These are phyloP conservation scores for Jacana jacana DNA, from an alignment of 2,113 vertebrate species.

Conservation along the genomic window DNA sequence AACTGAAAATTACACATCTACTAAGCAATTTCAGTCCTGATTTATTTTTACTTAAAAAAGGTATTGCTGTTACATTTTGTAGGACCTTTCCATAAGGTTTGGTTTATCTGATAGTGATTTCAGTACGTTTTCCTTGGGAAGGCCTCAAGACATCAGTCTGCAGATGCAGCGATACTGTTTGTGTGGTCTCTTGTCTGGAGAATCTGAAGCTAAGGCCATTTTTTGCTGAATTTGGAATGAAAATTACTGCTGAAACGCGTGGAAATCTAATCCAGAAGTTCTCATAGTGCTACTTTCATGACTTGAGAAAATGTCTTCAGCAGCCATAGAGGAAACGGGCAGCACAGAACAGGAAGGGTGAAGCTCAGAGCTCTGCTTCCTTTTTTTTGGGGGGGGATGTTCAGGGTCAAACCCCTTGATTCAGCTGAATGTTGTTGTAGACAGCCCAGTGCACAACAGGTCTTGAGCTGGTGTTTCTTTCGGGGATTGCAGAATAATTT, in stretches of 20 bases:
- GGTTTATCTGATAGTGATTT: background rate
- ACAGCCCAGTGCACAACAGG: background rate
- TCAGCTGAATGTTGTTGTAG: background rate
- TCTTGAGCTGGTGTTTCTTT: background rate
- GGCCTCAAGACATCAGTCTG: background rate
- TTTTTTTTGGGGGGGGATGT: background rate
- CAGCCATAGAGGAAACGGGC: rapidly evolving
- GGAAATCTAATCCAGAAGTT: background rate
- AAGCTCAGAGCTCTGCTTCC: background rate
- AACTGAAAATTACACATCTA: background rate
- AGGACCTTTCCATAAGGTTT: background rate
- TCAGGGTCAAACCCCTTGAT: background rate
- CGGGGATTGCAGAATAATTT: background rate
- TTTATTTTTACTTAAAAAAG: background rate
- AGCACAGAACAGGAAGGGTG: rapidly evolving
- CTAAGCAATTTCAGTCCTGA: background rate
- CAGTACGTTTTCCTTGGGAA: background rate
- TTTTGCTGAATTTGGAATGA: background rate
- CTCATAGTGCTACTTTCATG: background rate
- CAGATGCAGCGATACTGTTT: background rate
- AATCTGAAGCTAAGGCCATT: background rate
- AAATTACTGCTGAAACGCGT: background rate
- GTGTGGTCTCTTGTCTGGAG: background rate
- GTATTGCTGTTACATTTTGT: background rate
- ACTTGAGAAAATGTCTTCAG: background rate